Evolutionary conservation across 2,888 invertebrate species (phyloP), one percentile per base, ranked within the genome.

Genomic region (Unio delphinus): DNA sequence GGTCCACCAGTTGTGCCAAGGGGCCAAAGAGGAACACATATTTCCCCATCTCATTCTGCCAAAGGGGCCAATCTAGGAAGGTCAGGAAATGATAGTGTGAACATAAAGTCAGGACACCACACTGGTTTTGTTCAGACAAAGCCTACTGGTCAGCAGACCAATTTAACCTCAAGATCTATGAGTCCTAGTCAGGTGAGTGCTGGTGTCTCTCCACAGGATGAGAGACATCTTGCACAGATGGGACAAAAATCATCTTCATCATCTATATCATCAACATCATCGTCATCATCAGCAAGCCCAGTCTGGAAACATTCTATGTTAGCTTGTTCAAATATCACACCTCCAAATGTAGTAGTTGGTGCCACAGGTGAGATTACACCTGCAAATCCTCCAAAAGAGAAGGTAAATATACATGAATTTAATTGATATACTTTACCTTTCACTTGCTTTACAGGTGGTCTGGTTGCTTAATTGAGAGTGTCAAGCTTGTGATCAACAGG

Each of bases 271-370:
- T 54, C 64, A 23, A 65, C 72, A 61, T 63, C 75, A 59, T 55
- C 72, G 57, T 54, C 68, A 67, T 64, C 73, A 61, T 57, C 75
- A 23, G 63, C 70, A 45, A 72, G 75, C 64, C 75, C 79, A 56
- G 72, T 72, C 26, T 76, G 78, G 18, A 95, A 95, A 89, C 92
- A 93, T 92, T 87, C 93, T 92, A 64, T 89, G 59, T 86, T 90
- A n/a, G 81, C 91, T 45, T 75, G 81, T 68, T 72, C 80, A 65
- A 81, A 83, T 70, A 83, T 86, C 63, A 83, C 86, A 56, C 90
- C 91, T n/a, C 90, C 91, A 30, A 90, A 90, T 77, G 88, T 90
- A 17, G 88, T 90, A 28, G 84, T 89, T 26, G 83, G 83, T 11
- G 83, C 83, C n/a, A 73, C 80, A 34, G 81, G 81, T 7, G 80